Evolutionary conservation across 2,797 vertebrate species (phyloP).

Genomic region (Alfaro cultratus): DNA sequence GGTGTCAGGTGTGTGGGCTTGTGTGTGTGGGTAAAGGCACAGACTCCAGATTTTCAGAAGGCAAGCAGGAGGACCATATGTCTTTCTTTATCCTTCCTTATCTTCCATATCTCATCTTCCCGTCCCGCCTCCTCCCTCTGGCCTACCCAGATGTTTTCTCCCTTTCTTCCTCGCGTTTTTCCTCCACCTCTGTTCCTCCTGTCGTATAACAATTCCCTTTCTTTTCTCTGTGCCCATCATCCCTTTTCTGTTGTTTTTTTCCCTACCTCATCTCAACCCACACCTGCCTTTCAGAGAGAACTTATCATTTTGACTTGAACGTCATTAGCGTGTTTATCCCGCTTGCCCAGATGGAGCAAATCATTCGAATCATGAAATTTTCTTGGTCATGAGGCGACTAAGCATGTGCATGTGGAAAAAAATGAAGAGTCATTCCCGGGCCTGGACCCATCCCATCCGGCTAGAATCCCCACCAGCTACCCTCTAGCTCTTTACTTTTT

Average conservation of each 20-base stretch:
- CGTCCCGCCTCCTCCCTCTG: not conserved
- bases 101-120: slow-evolving; percentile 6
- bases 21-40: slow-evolving; percentile 21
- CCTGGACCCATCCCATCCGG: slow-evolving; percentile 31
- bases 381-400: slow-evolving; percentile 24
- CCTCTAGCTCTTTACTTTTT: slow-evolving; percentile 25
- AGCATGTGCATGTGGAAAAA: slow-evolving; percentile 5
- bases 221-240: slow-evolving; percentile 2
- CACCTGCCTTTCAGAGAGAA: slow-evolving; percentile 1
- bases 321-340: slow-evolving; percentile 44
- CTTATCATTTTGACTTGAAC: slow-evolving; percentile 20
- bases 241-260: not conserved
- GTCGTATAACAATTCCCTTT: not conserved
- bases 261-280: not conserved
- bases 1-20: slow-evolving; percentile 51
- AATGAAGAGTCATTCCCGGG: slow-evolving; percentile 3
- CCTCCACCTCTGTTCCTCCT: slow-evolving; percentile 13
- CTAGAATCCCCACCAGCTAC: slow-evolving; percentile 21
- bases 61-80: slow-evolving; percentile 67
- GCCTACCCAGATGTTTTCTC: not conserved
- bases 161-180: slow-evolving; percentile 9
- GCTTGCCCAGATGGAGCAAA: slow-evolving; percentile 37
- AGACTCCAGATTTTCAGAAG: slow-evolving; percentile 62
- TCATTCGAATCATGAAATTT: slow-evolving; percentile 46
- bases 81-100: slow-evolving; percentile 18